A percentile compares a stretch with the other conserved stretches of the same genome.
Evolutionary conservation across 2,797 vertebrate species (phyloP).

Genomic region (Euthynnus affinis): DNA sequence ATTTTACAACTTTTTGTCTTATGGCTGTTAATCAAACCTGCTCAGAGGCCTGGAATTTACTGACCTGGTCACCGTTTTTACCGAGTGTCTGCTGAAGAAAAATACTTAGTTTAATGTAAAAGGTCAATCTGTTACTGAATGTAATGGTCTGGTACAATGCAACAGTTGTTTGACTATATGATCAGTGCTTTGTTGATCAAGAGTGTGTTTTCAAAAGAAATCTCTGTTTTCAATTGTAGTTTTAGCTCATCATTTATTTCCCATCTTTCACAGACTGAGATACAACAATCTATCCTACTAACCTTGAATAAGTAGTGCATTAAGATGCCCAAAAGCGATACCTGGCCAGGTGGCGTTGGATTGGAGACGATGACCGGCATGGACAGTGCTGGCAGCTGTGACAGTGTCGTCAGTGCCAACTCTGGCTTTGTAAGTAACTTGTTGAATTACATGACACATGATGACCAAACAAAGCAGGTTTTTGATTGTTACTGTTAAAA

Average conservation of each 20-base stretch:
- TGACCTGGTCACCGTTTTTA: neutral
- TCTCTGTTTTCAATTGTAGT: neutral
- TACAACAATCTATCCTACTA: slow-evolving; percentile 21
- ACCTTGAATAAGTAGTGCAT: slow-evolving; percentile 22
- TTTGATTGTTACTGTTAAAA: no score
- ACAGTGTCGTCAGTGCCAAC: slow-evolving; percentile 89
- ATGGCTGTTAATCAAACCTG: neutral
- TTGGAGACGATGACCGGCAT: slow-evolving; percentile 79
- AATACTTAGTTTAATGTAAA: no score
- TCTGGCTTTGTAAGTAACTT: slow-evolving; percentile 84
- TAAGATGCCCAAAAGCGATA: slow-evolving; percentile 91
- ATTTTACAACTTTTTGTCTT: neutral
- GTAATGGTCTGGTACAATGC: neutral
- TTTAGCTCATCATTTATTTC: slow-evolving; percentile 1
- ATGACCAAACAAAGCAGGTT: neutral
- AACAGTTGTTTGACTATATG: neutral
- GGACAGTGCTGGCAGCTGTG: slow-evolving; percentile 87
- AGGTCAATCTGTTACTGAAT: neutral
- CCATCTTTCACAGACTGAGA: slow-evolving; percentile 46
- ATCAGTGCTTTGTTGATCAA: neutral
- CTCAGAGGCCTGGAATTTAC: no score
- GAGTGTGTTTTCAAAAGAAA: no score
- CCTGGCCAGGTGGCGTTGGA: slow-evolving; percentile 85
- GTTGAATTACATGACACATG: neutral
- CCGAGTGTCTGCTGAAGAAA: no score